Evolutionary conservation across 2,797 vertebrate genomes (phyloP), one percentile per base, ranked within the genome.

Genomic region (Australoheros facetus): DNA sequence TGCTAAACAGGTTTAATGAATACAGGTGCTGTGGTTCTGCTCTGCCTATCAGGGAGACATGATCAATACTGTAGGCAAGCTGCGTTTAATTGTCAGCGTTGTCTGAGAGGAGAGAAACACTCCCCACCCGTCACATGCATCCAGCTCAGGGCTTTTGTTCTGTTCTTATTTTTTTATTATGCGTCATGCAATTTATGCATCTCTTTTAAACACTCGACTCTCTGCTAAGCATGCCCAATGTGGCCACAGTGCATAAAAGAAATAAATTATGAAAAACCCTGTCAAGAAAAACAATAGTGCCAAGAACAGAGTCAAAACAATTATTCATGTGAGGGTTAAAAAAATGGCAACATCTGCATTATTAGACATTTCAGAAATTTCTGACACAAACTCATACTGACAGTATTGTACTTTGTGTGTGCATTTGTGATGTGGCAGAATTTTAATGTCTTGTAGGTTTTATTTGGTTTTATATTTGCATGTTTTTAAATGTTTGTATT

Each of bases 11-110:
- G 89, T 86, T 85, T 92, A 93, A 94, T 94, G 92, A 93, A 93
- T 92, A 92, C 92, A 93, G 93, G 91, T 93, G 92, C 89, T 80
- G 90, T 80, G 87, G 93, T 92, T 94, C 91, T 93, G 90, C 91
- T 93, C 91, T 89, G 85, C 73, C 92, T 90, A 88, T 91, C 90
- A 90, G 86, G 70, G 80, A 90, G 85, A 93, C 90, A 86, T 86
- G 89, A 94, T 95, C 93, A 90, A 94, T 95, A 94, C 77, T 87
- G 88, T 81, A 85, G 85, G 87, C 89, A 92, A 84, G 78, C 84
- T 87, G 88, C 75, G 64, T 91, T 94, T 94, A 94, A 95, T 95
- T 94, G 91, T 92, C 90, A 91, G 91, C 89, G 92, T 77, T 64
- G 12, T 45, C 78, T 75, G 78, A 77, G 76, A 85, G 75, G 55